Percentiles rank a stretch among this genome's conserved stretches.
Evolutionary conservation across 2,797 vertebrate genomes (phyloP).

Genomic region (Rhynchonycteris naso): DNA sequence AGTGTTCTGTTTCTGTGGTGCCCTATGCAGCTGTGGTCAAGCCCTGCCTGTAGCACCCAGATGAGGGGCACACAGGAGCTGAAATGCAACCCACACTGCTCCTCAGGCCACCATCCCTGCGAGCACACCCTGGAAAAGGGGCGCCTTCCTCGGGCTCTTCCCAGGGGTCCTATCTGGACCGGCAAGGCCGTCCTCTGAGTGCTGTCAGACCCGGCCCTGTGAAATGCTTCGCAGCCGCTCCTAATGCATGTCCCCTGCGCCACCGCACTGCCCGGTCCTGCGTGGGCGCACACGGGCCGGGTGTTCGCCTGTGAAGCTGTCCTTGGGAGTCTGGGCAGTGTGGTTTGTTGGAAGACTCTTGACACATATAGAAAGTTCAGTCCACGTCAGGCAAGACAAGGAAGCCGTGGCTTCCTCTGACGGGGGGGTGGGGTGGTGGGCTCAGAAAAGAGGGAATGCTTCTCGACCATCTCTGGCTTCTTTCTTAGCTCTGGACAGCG

Average conservation of each 20-base stretch:
- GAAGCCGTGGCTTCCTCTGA: neutral
- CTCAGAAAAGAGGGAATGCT: neutral
- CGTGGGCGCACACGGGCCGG: fast-evolving
- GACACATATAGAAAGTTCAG: neutral
- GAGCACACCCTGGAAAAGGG: neutral
- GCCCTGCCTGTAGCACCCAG: neutral
- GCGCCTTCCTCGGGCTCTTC: neutral
- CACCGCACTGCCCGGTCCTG: fast-evolving
- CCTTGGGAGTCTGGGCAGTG: neutral
- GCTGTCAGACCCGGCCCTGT: neutral
- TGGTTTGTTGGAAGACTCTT: neutral
- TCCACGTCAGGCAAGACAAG: neutral
- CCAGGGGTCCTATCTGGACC: neutral
- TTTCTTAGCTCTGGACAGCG: neutral
- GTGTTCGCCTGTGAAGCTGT: neutral
- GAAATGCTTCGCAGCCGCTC: neutral
- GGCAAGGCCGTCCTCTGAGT: neutral
- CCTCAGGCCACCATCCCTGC: neutral
- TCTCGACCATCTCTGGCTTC: neutral
- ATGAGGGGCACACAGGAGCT: neutral
- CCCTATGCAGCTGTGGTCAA: neutral
- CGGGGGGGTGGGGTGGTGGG: neutral
- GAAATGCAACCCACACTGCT: neutral
- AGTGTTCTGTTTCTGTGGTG: neutral
- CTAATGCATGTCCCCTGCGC: neutral